phyloP scores from a whole-genome alignment of 2,888 invertebrate species.

The Lamellibrachia columna region DNA sequence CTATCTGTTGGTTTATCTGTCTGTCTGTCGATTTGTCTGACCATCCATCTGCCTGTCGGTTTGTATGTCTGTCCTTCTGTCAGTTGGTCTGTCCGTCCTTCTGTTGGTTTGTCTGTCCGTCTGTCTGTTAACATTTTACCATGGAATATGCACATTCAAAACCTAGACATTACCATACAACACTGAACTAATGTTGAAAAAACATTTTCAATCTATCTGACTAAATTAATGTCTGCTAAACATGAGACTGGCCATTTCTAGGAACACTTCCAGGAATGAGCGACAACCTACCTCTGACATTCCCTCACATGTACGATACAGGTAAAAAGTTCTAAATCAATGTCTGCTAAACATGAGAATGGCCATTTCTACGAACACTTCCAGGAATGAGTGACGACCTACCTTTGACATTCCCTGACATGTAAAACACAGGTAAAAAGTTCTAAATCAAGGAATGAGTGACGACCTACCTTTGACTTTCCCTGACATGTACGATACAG shows the following conservation, averaged over 20 bases:
- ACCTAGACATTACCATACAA: too few species aligned
- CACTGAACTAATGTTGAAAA: too few species aligned
- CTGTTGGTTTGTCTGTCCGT: too few species aligned
- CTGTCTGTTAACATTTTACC: too few species aligned
- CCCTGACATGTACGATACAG: slow-evolving; percentile 62
- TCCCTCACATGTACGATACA: slow-evolving; percentile 63
- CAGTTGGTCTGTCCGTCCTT: too few species aligned
- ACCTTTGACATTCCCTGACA: slow-evolving; percentile 60
- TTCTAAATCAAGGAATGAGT: slow-evolving; percentile 36
- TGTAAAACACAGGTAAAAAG: slow-evolving; percentile 60
- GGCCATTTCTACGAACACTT: not conserved
- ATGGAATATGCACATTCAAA: too few species aligned
- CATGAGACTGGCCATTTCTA: not conserved
- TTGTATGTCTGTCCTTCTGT: too few species aligned
- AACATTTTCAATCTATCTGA: too few species aligned
- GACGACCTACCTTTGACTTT: slow-evolving; percentile 53
- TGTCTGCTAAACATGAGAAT: not conserved
- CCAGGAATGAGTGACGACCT: not conserved
- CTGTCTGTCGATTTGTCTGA: too few species aligned
- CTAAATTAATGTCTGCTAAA: not conserved
- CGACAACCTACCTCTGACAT: slow-evolving; percentile 50
- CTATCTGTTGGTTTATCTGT: too few species aligned
- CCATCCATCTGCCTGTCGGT: too few species aligned
- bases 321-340: slow-evolving; percentile 50
- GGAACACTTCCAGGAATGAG: not conserved